A percentile compares a stretch with the other conserved stretches of the same genome.
These are phyloP conservation scores for Apogon talboti DNA, from an alignment of 2,797 vertebrate genomes.

Conservation along the genomic window DNA sequence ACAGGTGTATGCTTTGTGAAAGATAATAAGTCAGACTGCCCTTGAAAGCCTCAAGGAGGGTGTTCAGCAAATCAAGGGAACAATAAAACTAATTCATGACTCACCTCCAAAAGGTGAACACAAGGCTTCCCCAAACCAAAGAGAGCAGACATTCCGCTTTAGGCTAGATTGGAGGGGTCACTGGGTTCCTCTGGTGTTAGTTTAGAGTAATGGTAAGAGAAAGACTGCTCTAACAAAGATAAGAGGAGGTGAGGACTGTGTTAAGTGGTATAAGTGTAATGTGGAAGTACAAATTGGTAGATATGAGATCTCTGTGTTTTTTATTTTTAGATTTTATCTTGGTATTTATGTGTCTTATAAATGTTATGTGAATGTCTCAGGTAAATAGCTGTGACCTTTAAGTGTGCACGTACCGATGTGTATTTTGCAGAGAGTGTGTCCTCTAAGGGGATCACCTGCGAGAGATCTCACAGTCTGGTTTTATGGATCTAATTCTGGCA, in stretches of 20 bases:
- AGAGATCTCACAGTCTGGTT: conserved; percentile 38
- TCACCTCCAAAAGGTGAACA: conserved; percentile 24
- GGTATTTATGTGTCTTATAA: background rate
- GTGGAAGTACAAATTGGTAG: background rate
- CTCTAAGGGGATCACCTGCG: conserved; percentile 21
- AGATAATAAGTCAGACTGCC: conserved; percentile 36
- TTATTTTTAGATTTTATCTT: conserved; percentile 20
- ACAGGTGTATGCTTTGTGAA: background rate
- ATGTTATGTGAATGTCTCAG: conserved; percentile 15
- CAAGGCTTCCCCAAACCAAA: conserved; percentile 2
- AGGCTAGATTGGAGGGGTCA: background rate
- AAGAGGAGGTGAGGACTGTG: background rate
- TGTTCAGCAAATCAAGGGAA: conserved; percentile 7
- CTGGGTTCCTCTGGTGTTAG: conserved; percentile 5
- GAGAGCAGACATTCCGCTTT: conserved; percentile 14
- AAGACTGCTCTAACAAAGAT: background rate
- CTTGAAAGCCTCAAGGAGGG: conserved; percentile 12
- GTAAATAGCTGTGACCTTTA: conserved; percentile 26
- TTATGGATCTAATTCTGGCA: conserved; percentile 52
- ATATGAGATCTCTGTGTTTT: conserved; percentile 5
- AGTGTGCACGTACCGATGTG: conserved; percentile 8
- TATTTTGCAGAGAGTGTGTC: background rate
- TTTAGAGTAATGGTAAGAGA: conserved; percentile 1
- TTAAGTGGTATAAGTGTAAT: conserved; percentile 1
- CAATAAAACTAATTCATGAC: conserved; percentile 19